Percentiles rank a stretch among this genome's conserved stretches.
These are phyloP conservation scores for Drosophila lowei DNA, from an alignment of 1,140 invertebrate genomes.

Conservation along the genomic window DNA sequence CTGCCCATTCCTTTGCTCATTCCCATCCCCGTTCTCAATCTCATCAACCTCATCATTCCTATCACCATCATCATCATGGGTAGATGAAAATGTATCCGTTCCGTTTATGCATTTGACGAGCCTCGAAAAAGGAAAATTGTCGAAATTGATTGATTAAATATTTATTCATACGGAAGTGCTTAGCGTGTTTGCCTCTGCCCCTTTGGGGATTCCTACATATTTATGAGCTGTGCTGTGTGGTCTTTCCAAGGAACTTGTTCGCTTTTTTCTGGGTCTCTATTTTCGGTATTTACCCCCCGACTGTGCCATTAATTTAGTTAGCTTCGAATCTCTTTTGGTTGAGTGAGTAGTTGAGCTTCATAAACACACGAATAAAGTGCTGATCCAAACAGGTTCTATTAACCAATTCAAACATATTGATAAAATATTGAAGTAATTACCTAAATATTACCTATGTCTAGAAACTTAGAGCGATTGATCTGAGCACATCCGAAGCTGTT, in stretches of 20 bases:
- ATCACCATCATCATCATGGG: slow-evolving; percentile 30
- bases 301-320: slow-evolving; percentile 54
- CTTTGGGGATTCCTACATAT: slow-evolving; percentile 24
- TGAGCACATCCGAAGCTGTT: too few relatives aligned
- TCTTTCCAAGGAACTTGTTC: not conserved
- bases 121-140: slow-evolving; percentile 56
- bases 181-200: slow-evolving; percentile 37
- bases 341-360: not conserved
- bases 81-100: slow-evolving; percentile 57
- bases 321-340: slow-evolving; percentile 30
- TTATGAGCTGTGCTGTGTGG: slow-evolving; percentile 43
- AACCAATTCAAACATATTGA: too few relatives aligned
- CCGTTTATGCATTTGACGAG: slow-evolving; percentile 64
- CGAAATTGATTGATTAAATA: slow-evolving; percentile 80
- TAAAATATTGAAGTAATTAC: too few relatives aligned
- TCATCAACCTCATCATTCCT: slow-evolving; percentile 15
- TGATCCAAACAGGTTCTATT: not conserved
- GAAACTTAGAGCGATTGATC: too few relatives aligned
- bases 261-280: slow-evolving; percentile 19
- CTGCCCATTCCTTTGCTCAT: slow-evolving; percentile 3
- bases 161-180: slow-evolving; percentile 76
- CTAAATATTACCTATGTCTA: too few relatives aligned
- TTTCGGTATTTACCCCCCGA: slow-evolving; percentile 20
- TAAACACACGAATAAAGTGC: slow-evolving; percentile 1
- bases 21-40: not conserved